Percentiles rank a stretch among this genome's conserved stretches.
phyloP scores from a whole-genome alignment of 1,140 invertebrate species.

The Wasmannia auropunctata region DNA sequence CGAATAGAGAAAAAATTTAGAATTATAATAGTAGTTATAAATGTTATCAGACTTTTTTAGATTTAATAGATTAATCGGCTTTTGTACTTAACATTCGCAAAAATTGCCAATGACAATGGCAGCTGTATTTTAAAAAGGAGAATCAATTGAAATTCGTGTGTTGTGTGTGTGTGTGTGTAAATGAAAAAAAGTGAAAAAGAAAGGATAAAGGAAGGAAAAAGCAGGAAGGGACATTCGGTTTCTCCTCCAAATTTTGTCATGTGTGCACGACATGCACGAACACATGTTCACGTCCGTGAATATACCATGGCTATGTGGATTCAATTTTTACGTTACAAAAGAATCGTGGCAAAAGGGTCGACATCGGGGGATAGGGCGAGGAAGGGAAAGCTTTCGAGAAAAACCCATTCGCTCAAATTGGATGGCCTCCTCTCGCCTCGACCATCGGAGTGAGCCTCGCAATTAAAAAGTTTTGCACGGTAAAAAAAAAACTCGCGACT shows the following conservation, averaged over 20 bases:
- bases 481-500: constrained; percentile 67
- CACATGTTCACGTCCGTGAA: not conserved
- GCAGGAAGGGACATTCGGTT: not conserved
- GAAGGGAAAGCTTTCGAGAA: constrained; percentile 75
- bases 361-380: constrained; percentile 12
- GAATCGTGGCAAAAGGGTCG: constrained; percentile 62
- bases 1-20: not conserved
- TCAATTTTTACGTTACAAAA: constrained; percentile 75
- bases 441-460: constrained; percentile 77
- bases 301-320: constrained; percentile 56
- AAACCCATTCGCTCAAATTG: constrained; percentile 84
- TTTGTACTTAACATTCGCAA: not conserved
- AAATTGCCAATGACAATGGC: constrained; percentile 13
- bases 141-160: not conserved
- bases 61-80: not conserved
- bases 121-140: constrained; percentile 5
- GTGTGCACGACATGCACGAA: constrained; percentile 18
- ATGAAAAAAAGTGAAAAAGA: not conserved
- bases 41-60: not conserved
- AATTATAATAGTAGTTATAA: not conserved
- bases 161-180: no score
- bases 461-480: constrained; percentile 84
- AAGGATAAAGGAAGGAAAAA: constrained; percentile 11
- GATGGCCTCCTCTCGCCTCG: constrained; percentile 79
- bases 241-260: constrained; percentile 27